These are phyloP conservation scores for Halcyon chelicuti DNA, from an alignment of 2,797 vertebrate genomes.

Conservation along the genomic window DNA sequence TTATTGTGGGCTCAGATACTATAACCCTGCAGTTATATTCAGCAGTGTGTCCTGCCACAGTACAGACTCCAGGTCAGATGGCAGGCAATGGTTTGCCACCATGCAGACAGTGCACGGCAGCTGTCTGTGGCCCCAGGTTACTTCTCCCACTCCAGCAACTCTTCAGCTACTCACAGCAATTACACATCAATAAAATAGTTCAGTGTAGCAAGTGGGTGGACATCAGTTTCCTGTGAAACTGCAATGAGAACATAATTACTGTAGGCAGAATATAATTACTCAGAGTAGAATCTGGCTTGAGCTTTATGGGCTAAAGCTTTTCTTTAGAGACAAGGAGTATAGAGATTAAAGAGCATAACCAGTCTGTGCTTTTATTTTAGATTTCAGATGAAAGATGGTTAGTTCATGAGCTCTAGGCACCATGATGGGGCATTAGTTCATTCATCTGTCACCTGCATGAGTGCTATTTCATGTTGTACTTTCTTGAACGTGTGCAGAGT, in stretches of 20 bases:
- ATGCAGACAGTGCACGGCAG: background rate
- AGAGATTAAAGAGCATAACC: background rate
- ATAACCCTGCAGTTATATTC: background rate
- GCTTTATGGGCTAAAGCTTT: background rate
- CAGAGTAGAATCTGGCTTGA: background rate
- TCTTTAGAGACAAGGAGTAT: background rate
- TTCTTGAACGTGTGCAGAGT: background rate
- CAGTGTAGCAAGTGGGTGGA: constrained; percentile 2
- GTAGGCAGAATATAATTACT: constrained; percentile 29
- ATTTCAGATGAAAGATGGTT: background rate
- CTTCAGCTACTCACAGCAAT: background rate
- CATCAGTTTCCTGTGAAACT: constrained; percentile 8
- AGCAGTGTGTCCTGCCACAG: background rate
- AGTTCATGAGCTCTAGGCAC: background rate
- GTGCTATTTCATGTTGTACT: background rate
- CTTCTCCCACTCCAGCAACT: background rate
- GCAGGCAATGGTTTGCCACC: background rate
- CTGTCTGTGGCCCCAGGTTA: background rate
- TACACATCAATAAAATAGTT: background rate
- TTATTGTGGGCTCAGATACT: background rate
- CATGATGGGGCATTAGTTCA: background rate
- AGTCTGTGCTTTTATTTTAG: background rate
- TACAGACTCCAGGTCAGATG: background rate
- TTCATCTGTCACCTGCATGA: background rate
- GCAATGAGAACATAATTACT: constrained; percentile 1